phyloP scores from a whole-genome alignment of 2,888 invertebrate species.

The Odontothrips loti region DNA sequence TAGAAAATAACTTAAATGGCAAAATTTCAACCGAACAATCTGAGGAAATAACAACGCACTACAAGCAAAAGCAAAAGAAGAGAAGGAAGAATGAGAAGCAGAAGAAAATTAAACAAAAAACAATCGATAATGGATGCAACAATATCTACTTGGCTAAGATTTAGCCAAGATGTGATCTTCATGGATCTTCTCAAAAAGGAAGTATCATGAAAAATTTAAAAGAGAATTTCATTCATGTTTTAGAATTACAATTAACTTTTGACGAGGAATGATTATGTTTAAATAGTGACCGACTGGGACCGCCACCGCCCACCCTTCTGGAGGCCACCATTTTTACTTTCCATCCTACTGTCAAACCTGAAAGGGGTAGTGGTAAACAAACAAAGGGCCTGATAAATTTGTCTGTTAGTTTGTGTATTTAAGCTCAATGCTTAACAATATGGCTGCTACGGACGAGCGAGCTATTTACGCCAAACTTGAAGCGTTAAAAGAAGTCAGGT shows the following conservation, averaged over 20 bases:
- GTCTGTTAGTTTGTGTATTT: no score
- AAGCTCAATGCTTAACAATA: background rate
- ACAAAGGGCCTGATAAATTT: background rate
- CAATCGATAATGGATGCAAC: no score
- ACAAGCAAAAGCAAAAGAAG: background rate
- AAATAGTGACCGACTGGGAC: no score
- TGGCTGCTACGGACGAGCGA: slow-evolving; percentile 56
- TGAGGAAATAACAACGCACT: background rate
- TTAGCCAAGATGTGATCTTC: no score
- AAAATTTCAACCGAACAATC: background rate
- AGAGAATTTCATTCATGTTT: no score
- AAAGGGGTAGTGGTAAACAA: background rate
- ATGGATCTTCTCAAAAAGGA: no score
- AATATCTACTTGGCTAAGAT: no score
- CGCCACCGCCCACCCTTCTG: no score
- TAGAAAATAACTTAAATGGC: background rate
- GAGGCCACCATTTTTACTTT: background rate
- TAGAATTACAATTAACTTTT: no score
- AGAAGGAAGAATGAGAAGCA: background rate
- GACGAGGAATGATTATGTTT: no score
- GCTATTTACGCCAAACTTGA: slow-evolving; percentile 88
- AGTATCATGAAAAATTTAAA: no score
- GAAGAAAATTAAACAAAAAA: background rate
- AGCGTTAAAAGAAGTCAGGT: slow-evolving; percentile 90
- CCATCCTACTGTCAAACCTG: background rate